These are phyloP conservation scores for Druceiella hillmani DNA, from an alignment of 2,888 invertebrate genomes.

Conservation along the genomic window DNA sequence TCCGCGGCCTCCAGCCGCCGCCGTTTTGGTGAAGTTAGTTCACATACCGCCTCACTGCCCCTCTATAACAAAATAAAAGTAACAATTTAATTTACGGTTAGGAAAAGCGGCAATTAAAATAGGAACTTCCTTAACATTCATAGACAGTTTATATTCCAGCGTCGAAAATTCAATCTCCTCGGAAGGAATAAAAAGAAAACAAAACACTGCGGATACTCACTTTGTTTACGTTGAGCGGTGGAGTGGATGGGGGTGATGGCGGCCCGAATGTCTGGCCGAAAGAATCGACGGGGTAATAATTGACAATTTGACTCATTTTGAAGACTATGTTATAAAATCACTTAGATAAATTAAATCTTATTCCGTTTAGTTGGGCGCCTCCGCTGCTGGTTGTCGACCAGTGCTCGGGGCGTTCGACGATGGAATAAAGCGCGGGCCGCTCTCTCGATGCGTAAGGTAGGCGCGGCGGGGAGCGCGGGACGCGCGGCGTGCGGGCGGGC, in stretches of 20 bases:
- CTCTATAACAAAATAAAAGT: constrained; percentile 43
- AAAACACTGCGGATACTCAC: constrained; percentile 38
- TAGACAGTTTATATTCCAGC: too few species aligned
- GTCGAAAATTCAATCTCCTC: constrained; percentile 4
- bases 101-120: constrained; percentile 29
- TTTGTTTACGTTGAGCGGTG: constrained; percentile 57
- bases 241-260: constrained; percentile 68
- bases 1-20: constrained; percentile 36
- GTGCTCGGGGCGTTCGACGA: constrained; percentile 39
- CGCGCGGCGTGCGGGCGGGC: constrained; percentile 51
- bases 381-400: constrained; percentile 40
- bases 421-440: constrained; percentile 48
- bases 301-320: constrained; percentile 35
- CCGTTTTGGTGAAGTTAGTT: constrained; percentile 35
- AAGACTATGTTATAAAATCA: too few species aligned
- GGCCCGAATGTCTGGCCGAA: constrained; percentile 51
- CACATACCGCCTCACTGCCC: constrained; percentile 35
- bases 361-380: too few species aligned
- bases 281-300: too few species aligned
- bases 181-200: background rate
- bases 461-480: constrained; percentile 56
- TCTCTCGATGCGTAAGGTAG: constrained; percentile 41
- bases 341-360: too few species aligned
- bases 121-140: too few species aligned
- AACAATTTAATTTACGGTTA: constrained; percentile 42